Evolutionary conservation across 2,113 vertebrate species (phyloP).

Genomic region (Atlantisia rogersi): DNA sequence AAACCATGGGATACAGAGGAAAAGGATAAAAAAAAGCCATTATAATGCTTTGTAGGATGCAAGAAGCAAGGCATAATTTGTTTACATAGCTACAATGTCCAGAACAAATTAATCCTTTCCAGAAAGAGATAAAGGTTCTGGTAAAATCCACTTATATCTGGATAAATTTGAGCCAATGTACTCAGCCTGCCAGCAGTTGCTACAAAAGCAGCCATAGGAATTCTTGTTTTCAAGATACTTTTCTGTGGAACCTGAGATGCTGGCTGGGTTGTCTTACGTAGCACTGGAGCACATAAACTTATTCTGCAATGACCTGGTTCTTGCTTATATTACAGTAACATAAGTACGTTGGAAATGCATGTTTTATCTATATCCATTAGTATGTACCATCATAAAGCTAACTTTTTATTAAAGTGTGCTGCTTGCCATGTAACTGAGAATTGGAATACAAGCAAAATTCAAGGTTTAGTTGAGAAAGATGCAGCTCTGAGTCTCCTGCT

Average conservation of each 20-base stretch:
- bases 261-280: fast-evolving
- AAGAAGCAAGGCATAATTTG: background rate
- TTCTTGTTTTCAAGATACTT: background rate
- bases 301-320: background rate
- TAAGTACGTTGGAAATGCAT: background rate
- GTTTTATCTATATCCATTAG: background rate
- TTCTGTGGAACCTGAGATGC: background rate
- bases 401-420: background rate
- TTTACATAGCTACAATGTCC: background rate
- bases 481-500: background rate
- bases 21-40: background rate
- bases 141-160: background rate
- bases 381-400: background rate
- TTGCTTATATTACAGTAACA: background rate
- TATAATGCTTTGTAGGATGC: background rate
- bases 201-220: background rate
- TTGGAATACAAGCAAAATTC: background rate
- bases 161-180: background rate
- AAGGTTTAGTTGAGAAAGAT: background rate
- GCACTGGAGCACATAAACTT: background rate
- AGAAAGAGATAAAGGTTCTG: background rate
- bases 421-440: background rate
- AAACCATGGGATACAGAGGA: background rate
- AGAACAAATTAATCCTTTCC: background rate
- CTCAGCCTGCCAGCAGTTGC: background rate